Evolutionary conservation across 2,797 vertebrate genomes (phyloP).

Genomic region (Clarias fuscus): DNA sequence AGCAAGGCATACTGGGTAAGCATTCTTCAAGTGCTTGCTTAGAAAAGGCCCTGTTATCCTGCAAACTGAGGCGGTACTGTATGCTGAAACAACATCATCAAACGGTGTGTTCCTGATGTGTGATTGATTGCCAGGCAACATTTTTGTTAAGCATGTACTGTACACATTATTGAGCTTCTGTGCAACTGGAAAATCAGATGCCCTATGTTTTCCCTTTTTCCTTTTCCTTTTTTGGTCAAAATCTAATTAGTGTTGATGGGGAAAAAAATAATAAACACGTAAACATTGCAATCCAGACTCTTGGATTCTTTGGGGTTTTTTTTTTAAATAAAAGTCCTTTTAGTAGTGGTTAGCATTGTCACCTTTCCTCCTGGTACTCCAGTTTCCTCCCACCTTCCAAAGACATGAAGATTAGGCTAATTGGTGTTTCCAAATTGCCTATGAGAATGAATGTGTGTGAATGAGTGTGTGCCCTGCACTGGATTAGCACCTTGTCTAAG

Average conservation of each 20-base stretch:
- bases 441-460: no score
- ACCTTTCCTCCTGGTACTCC: no score
- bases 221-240: background rate
- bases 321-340: no score
- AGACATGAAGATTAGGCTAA: no score
- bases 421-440: no score
- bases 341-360: no score
- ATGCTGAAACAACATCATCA: background rate
- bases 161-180: background rate
- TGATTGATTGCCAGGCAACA: background rate
- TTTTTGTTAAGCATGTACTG: background rate
- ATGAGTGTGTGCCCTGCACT: no score
- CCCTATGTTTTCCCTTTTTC: background rate
- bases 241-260: background rate
- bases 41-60: slow-evolving; percentile 9
- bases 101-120: background rate
- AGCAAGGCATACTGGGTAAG: slow-evolving; percentile 53
- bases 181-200: background rate
- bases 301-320: no score
- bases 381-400: no score
- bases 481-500: no score
- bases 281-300: background rate
- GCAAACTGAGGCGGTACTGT: background rate
- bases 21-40: slow-evolving; percentile 19
- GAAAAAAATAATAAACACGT: background rate